phyloP scores from a whole-genome alignment of 2,888 invertebrate genomes.

The Dasysyrphus albostriatus region DNA sequence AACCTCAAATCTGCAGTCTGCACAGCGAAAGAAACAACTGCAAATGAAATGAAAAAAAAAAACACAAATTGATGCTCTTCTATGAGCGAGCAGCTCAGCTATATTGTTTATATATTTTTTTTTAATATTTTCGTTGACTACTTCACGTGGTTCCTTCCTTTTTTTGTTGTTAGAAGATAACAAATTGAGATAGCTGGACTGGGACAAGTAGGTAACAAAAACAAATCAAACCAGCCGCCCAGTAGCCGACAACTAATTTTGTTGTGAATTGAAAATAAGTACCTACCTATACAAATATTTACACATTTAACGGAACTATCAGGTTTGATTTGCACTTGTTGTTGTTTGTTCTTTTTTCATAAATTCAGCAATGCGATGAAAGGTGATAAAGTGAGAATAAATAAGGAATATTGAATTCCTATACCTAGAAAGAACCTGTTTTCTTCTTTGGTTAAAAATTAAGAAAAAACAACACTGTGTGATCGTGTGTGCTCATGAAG shows the following conservation, averaged over 20 bases:
- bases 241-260: not conserved
- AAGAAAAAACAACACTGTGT: not conserved
- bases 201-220: not conserved
- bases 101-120: not conserved
- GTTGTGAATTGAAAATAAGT: not conserved
- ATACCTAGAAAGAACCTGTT: slow-evolving; percentile 1
- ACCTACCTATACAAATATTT: not conserved
- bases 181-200: not conserved
- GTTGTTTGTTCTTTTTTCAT: not conserved
- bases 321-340: not conserved
- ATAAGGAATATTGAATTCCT: not conserved
- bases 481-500: not conserved
- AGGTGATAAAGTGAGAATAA: not conserved
- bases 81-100: slow-evolving; percentile 11
- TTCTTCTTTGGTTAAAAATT: slow-evolving; percentile 8
- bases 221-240: not conserved
- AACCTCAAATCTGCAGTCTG: not conserved
- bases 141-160: not conserved
- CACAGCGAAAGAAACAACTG: not conserved
- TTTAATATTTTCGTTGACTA: not conserved
- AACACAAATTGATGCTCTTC: not conserved
- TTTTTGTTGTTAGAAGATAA: not conserved
- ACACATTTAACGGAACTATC: slow-evolving; percentile 15
- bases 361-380: not conserved
- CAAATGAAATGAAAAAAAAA: not conserved